These are phyloP conservation scores for Spodoptera exigua DNA, from an alignment of 2,888 invertebrate genomes.

Conservation along the genomic window DNA sequence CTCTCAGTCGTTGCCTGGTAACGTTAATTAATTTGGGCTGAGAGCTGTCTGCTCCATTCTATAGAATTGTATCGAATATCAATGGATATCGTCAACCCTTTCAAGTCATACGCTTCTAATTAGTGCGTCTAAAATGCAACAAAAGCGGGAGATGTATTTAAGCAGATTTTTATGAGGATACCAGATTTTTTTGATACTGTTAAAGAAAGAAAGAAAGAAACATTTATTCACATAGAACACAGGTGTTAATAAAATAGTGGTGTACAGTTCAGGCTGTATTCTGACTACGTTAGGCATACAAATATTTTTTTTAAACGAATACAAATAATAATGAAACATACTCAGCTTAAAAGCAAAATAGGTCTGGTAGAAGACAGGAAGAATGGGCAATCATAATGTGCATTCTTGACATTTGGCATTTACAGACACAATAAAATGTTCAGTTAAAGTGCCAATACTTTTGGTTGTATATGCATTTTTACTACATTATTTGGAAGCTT, in stretches of 20 bases:
- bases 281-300: too few relatives aligned
- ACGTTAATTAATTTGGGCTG: constrained; percentile 26
- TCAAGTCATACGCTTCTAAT: constrained; percentile 5
- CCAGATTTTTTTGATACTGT: too few relatives aligned
- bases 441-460: not conserved
- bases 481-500: constrained; percentile 27
- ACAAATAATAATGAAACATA: too few relatives aligned
- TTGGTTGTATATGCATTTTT: constrained; percentile 15
- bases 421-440: not conserved
- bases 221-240: too few relatives aligned
- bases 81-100: not conserved
- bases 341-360: too few relatives aligned
- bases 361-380: too few relatives aligned
- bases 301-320: too few relatives aligned
- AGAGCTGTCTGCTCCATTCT: constrained; percentile 16
- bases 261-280: too few relatives aligned
- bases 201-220: too few relatives aligned
- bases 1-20: constrained; percentile 24
- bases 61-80: constrained; percentile 2
- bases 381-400: not conserved
- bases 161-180: too few relatives aligned
- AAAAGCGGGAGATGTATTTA: not conserved
- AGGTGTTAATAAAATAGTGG: too few relatives aligned
- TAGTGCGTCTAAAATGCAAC: not conserved
- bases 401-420: constrained; percentile 25